Evolutionary conservation across 2,797 vertebrate genomes (phyloP).

Genomic region (Varecia variegata): DNA sequence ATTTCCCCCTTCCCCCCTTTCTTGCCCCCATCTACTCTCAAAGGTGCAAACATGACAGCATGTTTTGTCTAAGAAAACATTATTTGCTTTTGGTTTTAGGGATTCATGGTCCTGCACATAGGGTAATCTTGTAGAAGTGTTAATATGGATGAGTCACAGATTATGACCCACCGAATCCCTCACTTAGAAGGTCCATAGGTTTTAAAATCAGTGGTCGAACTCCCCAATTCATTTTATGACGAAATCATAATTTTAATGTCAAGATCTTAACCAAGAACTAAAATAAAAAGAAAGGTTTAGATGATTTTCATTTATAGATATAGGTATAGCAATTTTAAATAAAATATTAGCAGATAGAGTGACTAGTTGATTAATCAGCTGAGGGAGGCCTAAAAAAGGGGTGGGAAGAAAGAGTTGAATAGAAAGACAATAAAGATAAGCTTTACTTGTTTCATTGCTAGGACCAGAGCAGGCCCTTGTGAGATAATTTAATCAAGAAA

Average conservation of each 20-base stretch:
- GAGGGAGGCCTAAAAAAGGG: background rate
- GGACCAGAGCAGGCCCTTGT: background rate
- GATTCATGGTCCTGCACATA: background rate
- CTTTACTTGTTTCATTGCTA: background rate
- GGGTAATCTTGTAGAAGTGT: background rate
- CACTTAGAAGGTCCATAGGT: background rate
- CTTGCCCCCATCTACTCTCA: background rate
- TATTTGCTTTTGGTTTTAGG: slow-evolving; percentile 15
- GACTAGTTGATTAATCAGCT: background rate
- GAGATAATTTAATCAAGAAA: background rate
- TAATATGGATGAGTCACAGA: background rate
- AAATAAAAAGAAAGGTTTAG: background rate
- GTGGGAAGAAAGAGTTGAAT: background rate
- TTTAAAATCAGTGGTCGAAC: background rate
- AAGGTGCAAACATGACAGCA: background rate
- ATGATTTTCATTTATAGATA: background rate
- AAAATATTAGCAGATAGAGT: background rate
- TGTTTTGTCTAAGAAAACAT: background rate
- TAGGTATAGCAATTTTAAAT: background rate
- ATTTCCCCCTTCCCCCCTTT: background rate
- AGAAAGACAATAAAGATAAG: background rate
- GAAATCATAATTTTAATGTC: background rate
- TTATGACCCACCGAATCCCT: background rate
- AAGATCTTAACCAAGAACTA: background rate
- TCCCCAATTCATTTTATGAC: background rate